Conservation (phyloP, 2,797 vertebrate genomes). For the Rhabdomys pumilio region DNA sequence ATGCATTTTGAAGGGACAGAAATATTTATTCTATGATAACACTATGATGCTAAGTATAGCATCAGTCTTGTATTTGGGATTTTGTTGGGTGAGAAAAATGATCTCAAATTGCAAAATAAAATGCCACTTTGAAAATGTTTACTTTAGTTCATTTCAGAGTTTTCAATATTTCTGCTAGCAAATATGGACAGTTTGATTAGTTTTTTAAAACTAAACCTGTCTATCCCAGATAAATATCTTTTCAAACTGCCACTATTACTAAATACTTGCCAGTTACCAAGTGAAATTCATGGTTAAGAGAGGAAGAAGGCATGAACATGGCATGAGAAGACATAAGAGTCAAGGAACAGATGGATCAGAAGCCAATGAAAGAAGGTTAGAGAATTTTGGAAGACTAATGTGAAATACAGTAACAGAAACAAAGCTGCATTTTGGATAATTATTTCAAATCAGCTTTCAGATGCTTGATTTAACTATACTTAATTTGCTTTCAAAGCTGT, state of each 20-base stretch:
- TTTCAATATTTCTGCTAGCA: slow-evolving; percentile 19
- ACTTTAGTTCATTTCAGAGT: neutral
- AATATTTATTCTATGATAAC: neutral
- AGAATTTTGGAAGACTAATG: neutral
- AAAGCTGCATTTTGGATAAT: neutral
- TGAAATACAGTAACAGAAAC: neutral
- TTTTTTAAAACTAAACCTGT: neutral
- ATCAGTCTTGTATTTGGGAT: neutral
- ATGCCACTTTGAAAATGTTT: neutral
- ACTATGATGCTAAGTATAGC: neutral
- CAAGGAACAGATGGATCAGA: neutral
- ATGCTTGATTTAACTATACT: neutral
- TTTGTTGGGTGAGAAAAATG: neutral
- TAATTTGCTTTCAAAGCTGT: slow-evolving; percentile 4
- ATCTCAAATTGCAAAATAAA: neutral
- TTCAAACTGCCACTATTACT: neutral
- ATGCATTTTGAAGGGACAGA: slow-evolving; percentile 9
- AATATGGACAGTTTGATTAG: slow-evolving; percentile 6
- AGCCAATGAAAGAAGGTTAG: neutral
- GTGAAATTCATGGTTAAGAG: neutral
- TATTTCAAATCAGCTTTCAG: neutral
- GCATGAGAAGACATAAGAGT: neutral
- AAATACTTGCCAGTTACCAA: slow-evolving; percentile 20
- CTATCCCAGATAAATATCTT: neutral
- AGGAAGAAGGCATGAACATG: neutral